Evolutionary conservation across 1,140 invertebrate species (phyloP).

Genomic region (Epicauta chinensis): DNA sequence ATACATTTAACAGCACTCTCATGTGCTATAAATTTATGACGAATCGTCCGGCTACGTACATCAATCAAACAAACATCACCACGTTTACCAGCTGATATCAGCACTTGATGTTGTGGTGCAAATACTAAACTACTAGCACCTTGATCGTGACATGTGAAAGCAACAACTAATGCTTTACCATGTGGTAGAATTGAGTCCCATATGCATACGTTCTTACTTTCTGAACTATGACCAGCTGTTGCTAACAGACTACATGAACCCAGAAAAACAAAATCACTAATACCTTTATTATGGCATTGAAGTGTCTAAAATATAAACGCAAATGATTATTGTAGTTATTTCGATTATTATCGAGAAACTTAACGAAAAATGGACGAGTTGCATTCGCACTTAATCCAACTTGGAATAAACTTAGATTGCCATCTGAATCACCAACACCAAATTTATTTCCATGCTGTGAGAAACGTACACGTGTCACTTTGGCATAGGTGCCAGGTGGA

Average conservation of each 20-base stretch:
- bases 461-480: constrained; percentile 92
- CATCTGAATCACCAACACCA: constrained; percentile 88
- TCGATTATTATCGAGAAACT: constrained; percentile 45
- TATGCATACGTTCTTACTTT: constrained; percentile 95
- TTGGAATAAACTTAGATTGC: constrained; percentile 89
- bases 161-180: constrained; percentile 86
- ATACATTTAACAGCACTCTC: constrained; percentile 92
- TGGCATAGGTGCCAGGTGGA: constrained; percentile 81
- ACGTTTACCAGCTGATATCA: constrained; percentile 93
- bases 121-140: constrained; percentile 83
- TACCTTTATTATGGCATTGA: constrained; percentile 95
- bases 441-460: constrained; percentile 98
- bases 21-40: constrained; percentile 87
- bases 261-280: constrained; percentile 95
- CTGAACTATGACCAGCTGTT: constrained; percentile 93
- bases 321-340: background rate
- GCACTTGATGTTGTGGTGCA: constrained; percentile 83
- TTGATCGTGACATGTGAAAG: constrained; percentile 89
- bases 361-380: constrained; percentile 91
- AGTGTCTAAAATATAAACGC: constrained; percentile 61
- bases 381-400: constrained; percentile 77
- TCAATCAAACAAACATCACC: constrained; percentile 95
- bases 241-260: constrained; percentile 95
- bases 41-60: constrained; percentile 77
- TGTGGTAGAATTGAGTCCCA: constrained; percentile 98